These are phyloP conservation scores for Tachina grossa DNA, from an alignment of 2,888 invertebrate genomes.

Conservation along the genomic window DNA sequence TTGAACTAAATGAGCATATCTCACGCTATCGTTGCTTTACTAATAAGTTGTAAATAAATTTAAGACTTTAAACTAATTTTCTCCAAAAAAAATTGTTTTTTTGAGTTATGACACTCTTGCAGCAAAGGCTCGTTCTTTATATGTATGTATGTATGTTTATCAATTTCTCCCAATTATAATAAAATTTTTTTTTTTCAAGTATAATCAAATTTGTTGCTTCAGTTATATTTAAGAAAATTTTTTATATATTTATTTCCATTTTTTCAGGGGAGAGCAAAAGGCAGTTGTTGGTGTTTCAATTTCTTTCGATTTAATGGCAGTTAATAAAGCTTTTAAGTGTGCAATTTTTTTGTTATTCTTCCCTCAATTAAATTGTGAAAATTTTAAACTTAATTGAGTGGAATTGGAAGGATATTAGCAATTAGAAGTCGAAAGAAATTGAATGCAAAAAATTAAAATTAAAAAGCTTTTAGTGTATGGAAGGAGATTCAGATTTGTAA, in stretches of 20 bases:
- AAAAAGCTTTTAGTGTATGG: too few relatives aligned
- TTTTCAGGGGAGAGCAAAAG: not conserved
- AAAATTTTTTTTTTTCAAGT: not conserved
- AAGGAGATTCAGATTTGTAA: too few relatives aligned
- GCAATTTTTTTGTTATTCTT: not conserved
- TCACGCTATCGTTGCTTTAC: too few relatives aligned
- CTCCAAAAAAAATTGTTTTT: too few relatives aligned
- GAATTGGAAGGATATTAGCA: not conserved
- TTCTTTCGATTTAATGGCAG: not conserved
- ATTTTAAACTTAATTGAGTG: not conserved
- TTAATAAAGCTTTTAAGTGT: not conserved
- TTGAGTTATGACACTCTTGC: too few relatives aligned
- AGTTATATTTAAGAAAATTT: not conserved
- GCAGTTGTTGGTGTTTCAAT: not conserved
- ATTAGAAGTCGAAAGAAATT: not conserved
- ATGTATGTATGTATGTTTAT: not conserved
- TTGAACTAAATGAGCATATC: too few relatives aligned
- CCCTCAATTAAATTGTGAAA: not conserved
- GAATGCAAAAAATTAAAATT: not conserved
- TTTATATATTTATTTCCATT: not conserved
- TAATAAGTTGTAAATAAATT: too few relatives aligned
- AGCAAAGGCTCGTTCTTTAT: too few relatives aligned
- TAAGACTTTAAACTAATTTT: too few relatives aligned
- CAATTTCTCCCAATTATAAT: slow-evolving; percentile 1
- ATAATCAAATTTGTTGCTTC: slow-evolving; percentile 24